Base-by-base conservation (phyloP, 1,140 invertebrate genomes). In the Oryctes rhinoceros region DNA sequence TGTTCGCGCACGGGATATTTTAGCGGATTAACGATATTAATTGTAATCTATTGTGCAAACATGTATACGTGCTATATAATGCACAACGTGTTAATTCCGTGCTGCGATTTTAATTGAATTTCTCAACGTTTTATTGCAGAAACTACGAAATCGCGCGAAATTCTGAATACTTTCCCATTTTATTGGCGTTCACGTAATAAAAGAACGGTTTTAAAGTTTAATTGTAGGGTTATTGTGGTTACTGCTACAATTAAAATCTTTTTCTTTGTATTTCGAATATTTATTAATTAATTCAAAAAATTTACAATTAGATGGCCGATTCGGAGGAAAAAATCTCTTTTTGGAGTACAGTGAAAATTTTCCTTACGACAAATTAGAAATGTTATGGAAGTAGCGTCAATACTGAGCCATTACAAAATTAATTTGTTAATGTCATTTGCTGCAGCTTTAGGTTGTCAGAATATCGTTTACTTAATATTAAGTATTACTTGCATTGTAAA, bases 101-200 rank as follows among this genome's bases (percentile, higher is more conserved):
- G 49, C n/a, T 44, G 9, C 0, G 39, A 53, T n/a, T 53, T 53
- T 53, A 53, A 53, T 53, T 53, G n/a, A 53, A 13, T 53, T 53
- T 53, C 49, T 53, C 49, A 53, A 53, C 49, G 49, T 53, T 53
- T 53, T 53, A 53, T 53, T 53, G 49, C 49, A 53, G 13, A 44
- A 53, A 53, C 49, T n/a, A 11, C 49, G 49, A 53, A 53, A 53
- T n/a, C 13, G n/a, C 49, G 13, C n/a, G 49, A 53, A n/a, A 53
- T 53, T 53, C 49, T 53, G 49, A 53, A 13, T 13, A n/a, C n/a
- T 53, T 53, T 53, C n/a, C 13, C 13, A 53, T 53, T 53, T 53
- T 53, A 53, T 53, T 13, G 9, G 49, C 49, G n/a, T 53, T 53
- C 49, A 53, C 13, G n/a, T 53, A 53, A 53, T 53, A 30, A 30